phyloP scores from a whole-genome alignment of 2,888 invertebrate species.

The Orthosia gothica region DNA sequence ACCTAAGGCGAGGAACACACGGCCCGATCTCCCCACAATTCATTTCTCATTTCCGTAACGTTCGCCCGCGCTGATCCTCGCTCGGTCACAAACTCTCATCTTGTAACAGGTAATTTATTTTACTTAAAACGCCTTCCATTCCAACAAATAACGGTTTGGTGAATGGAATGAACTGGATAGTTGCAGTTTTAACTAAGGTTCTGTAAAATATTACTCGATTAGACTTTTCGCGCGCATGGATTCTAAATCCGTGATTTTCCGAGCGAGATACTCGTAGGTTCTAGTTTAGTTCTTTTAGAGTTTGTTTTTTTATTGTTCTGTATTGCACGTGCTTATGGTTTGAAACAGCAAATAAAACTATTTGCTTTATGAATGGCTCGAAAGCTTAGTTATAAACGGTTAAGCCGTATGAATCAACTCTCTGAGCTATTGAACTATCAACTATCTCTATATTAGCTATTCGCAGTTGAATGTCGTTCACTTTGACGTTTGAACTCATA shows the following conservation, averaged over 20 bases:
- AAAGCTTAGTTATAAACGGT: constrained; percentile 29
- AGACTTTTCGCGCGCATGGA: constrained; percentile 66
- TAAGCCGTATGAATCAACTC: constrained; percentile 38
- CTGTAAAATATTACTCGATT: constrained; percentile 59
- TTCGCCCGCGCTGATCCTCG: no score
- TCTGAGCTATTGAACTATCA: constrained; percentile 39
- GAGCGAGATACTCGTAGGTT: constrained; percentile 28
- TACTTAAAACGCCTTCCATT: no score
- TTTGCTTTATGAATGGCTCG: constrained; percentile 4
- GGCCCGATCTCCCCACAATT: no score
- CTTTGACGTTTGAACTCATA: constrained; percentile 21
- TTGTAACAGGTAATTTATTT: no score
- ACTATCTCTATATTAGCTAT: no score
- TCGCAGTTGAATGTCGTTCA: constrained; percentile 28
- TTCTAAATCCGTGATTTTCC: constrained; percentile 55
- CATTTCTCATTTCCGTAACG: no score
- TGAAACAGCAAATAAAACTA: background rate
- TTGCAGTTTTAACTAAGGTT: no score
- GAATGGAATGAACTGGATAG: no score
- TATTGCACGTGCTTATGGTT: constrained; percentile 11
- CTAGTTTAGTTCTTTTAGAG: constrained; percentile 20
- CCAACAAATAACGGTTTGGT: no score
- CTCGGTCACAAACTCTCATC: no score
- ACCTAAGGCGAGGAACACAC: no score
- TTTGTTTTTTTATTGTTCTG: constrained; percentile 14